Evolutionary conservation across 2,113 vertebrate species (phyloP), one percentile per base, ranked within the genome.

Genomic region (Petaurus breviceps): DNA sequence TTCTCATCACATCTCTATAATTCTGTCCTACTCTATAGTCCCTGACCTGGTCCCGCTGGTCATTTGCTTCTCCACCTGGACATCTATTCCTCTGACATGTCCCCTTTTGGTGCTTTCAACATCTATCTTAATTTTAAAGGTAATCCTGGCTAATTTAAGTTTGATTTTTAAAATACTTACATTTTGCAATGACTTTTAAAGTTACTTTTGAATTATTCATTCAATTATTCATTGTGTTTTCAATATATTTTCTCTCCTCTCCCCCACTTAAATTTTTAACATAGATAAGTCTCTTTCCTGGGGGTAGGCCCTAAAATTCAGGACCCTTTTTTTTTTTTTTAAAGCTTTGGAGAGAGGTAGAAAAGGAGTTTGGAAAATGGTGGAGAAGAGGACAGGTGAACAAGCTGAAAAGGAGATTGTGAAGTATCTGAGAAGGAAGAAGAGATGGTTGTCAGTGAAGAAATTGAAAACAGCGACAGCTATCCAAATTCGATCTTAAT

Each of bases 81-180:
- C 37, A 55, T 77, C 46, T 84, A 77, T 24, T 16, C 1, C 43
- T 46, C 19, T 51, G 22, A 19, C 5, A 28, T 49, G 43, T 24
- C 22, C 31, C 0, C 24, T 26, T 61, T 25, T 68, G n/a, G 95
- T 31, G 2, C 24, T 28, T 89, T 91, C 31, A 90, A 89, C 49
- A 53, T n/a, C 51, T 26, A 49, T 46, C 26, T 95, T 51, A 68
- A 23, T 92, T 96, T 52, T 93, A 68, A 94, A 94, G 53, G 54
- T 47, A 68, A 91, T 51, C 5, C 90, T 51, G 16, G 53, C 53
- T 26, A 24, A 84, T 11, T 55, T 55, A 50, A 19, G 7, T 49
- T 51, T 37, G 57, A 68, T 68, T 47, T 54, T 61, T 28, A 16
- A 94, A 95, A 43, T 23, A 52, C 91, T 94, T 94, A 46, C 19